Conservation (phyloP, 2,888 invertebrate species). For the Antheraea assamensis region DNA sequence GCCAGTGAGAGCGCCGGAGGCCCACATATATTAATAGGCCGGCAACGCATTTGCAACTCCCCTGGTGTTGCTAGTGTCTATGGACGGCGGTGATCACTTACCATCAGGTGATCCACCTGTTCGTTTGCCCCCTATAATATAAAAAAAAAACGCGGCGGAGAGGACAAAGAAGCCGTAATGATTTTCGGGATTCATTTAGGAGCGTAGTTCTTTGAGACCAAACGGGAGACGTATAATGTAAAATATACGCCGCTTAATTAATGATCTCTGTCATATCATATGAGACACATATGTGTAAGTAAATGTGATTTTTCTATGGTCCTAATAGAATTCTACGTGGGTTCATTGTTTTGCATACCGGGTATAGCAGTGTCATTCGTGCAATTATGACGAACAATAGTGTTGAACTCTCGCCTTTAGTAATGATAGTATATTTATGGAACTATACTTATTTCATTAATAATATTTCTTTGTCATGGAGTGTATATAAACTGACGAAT, state of each 20-base stretch:
- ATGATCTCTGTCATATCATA: background rate
- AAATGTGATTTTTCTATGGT: background rate
- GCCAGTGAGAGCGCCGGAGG: too few species aligned
- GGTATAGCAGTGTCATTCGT: background rate
- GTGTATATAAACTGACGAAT: too few species aligned
- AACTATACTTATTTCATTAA: background rate
- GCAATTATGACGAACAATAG: constrained; percentile 23
- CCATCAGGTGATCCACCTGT: too few species aligned
- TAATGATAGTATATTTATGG: background rate
- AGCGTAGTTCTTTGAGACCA: background rate
- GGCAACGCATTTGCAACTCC: too few species aligned
- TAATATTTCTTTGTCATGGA: too few species aligned
- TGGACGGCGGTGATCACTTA: too few species aligned
- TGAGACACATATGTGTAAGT: background rate
- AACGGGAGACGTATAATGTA: background rate
- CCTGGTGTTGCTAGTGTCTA: too few species aligned
- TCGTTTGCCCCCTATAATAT: too few species aligned
- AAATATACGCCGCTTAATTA: background rate
- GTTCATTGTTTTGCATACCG: background rate
- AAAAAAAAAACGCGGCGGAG: background rate
- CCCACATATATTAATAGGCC: too few species aligned
- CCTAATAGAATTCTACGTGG: background rate
- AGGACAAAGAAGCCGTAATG: background rate
- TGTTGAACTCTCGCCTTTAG: constrained; percentile 2
- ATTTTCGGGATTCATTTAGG: background rate